These are phyloP conservation scores for Merodon equestris DNA, from an alignment of 2,888 invertebrate species.

Conservation along the genomic window DNA sequence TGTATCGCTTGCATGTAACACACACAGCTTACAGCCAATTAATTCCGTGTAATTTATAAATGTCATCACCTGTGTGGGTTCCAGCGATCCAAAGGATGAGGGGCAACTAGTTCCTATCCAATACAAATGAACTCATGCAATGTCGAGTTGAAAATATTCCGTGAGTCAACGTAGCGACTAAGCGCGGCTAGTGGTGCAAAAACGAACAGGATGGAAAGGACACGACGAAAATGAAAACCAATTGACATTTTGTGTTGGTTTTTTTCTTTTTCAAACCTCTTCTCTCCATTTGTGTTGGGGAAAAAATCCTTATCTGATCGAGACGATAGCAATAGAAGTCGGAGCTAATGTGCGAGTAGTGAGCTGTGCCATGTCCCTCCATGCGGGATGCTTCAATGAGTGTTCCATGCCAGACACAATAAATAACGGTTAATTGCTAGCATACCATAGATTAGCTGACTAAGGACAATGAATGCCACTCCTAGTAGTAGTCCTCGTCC, in stretches of 20 bases:
- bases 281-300: conserved; percentile 33
- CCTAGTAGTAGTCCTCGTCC: conserved; percentile 25
- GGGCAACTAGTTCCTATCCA: conserved; percentile 39
- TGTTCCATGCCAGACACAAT: conserved; percentile 72
- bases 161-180: conserved; percentile 45
- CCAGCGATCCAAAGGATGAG: not conserved
- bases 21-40: conserved; percentile 64
- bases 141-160: conserved; percentile 16
- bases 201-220: conserved; percentile 1
- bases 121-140: conserved; percentile 55
- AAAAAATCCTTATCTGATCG: conserved; percentile 54
- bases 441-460: conserved; percentile 66
- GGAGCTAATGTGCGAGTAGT: not conserved
- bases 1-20: conserved; percentile 51
- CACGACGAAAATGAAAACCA: conserved; percentile 51
- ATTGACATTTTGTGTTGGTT: conserved; percentile 53
- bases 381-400: conserved; percentile 52
- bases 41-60: conserved; percentile 68
- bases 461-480: conserved; percentile 56
- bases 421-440: conserved; percentile 76
- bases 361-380: not conserved
- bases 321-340: conserved; percentile 32
- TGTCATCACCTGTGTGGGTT: conserved; percentile 54
- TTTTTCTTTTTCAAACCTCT: conserved; percentile 28
- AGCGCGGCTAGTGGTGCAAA: conserved; percentile 6